Conservation (phyloP, 1,140 invertebrate genomes). For the Dolichoris vasculosae region DNA sequence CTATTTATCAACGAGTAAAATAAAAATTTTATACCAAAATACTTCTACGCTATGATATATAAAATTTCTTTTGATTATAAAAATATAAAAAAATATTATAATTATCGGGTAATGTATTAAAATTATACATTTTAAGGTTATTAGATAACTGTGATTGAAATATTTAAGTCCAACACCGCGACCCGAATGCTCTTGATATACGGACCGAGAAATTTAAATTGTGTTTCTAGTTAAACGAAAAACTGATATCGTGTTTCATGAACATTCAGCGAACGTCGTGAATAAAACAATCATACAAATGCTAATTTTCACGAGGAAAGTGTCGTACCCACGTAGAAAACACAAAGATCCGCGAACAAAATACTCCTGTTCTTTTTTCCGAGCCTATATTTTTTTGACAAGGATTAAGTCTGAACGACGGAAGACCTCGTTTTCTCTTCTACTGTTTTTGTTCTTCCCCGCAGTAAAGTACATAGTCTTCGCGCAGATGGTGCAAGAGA, state of each 20-base stretch:
- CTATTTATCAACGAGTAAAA: too few relatives aligned
- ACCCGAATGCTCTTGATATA: too few relatives aligned
- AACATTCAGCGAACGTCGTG: background rate
- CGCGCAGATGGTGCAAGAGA: constrained; percentile 21
- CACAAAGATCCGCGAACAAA: background rate
- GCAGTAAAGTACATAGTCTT: constrained; percentile 5
- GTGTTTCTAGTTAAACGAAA: too few relatives aligned
- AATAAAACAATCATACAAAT: background rate
- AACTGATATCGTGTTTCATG: background rate
- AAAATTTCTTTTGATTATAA: too few relatives aligned
- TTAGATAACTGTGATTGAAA: too few relatives aligned
- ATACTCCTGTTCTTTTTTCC: background rate
- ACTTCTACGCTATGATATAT: too few relatives aligned
- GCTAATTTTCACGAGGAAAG: background rate
- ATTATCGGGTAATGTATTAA: too few relatives aligned
- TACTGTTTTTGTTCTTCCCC: constrained; percentile 28
- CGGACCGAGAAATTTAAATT: background rate
- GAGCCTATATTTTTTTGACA: background rate
- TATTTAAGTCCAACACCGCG: too few relatives aligned
- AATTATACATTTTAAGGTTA: too few relatives aligned
- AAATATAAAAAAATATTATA: too few relatives aligned
- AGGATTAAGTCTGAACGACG: background rate
- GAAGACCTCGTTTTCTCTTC: constrained; percentile 3
- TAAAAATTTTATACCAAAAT: too few relatives aligned
- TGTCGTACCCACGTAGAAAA: background rate